phyloP scores from a whole-genome alignment of 1,140 invertebrate genomes.

The Scaptodrosophila lebanonensis region DNA sequence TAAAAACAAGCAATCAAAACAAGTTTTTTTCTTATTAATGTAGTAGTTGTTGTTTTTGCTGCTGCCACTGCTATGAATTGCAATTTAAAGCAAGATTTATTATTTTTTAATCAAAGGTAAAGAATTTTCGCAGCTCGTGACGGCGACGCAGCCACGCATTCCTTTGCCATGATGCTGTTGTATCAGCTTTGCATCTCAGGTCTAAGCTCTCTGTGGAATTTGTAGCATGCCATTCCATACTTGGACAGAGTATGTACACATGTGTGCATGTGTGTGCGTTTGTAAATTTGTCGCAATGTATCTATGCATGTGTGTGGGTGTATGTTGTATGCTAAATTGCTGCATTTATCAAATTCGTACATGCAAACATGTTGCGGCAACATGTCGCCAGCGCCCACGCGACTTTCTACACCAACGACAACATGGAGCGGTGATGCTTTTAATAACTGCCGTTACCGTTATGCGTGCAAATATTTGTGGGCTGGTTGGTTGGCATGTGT shows the following conservation, averaged over 20 bases:
- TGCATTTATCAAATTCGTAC: slow-evolving; percentile 1
- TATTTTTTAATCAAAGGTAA: slow-evolving; percentile 62
- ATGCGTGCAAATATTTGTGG: slow-evolving; percentile 17
- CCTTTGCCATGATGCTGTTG: slow-evolving; percentile 29
- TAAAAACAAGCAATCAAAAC: no score
- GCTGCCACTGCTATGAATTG: slow-evolving; percentile 53
- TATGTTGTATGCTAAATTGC: slow-evolving; percentile 17
- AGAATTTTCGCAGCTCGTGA: slow-evolving; percentile 43
- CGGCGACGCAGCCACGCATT: slow-evolving; percentile 28
- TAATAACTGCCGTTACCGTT: slow-evolving; percentile 38
- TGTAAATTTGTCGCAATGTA: no score
- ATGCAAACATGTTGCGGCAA: slow-evolving; percentile 5
- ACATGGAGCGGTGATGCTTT: no score
- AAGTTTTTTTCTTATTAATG: slow-evolving; percentile 14
- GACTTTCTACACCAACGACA: no score
- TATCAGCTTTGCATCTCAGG: background rate
- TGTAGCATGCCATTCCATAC: no score
- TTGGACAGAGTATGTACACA: background rate
- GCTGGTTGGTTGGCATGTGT: no score
- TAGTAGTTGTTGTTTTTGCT: slow-evolving; percentile 32
- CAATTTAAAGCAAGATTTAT: slow-evolving; percentile 66
- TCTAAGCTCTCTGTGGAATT: background rate
- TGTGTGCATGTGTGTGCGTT: no score
- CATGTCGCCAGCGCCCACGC: slow-evolving; percentile 7
- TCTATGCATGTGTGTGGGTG: background rate